Evolutionary conservation across 2,113 vertebrate genomes (phyloP).

Genomic region (Pomatostomus ruficeps): DNA sequence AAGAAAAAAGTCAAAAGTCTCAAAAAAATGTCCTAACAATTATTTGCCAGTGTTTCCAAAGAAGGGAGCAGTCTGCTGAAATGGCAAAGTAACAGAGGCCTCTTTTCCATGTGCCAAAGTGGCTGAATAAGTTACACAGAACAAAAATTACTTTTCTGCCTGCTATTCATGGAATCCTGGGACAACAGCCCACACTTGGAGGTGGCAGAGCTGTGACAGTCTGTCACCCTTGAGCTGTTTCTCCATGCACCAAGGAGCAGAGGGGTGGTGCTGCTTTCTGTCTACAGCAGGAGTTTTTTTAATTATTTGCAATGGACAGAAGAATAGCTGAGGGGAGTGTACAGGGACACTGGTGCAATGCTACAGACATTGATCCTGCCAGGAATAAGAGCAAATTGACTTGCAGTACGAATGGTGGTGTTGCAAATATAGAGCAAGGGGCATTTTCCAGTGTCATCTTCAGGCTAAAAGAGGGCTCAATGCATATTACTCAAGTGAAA

Average conservation of each 20-base stretch:
- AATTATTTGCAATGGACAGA: background rate
- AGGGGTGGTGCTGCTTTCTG: background rate
- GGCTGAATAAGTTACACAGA: background rate
- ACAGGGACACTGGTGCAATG: background rate
- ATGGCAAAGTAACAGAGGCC: background rate
- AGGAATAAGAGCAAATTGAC: background rate
- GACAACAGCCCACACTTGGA: background rate
- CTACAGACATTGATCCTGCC: background rate
- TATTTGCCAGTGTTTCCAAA: background rate
- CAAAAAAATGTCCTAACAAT: background rate
- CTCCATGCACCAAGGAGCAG: background rate
- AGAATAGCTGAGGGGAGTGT: background rate
- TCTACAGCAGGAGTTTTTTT: background rate
- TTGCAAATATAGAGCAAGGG: background rate
- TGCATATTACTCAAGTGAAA: background rate
- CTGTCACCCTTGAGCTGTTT: conserved; percentile 1
- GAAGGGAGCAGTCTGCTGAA: conserved; percentile 2
- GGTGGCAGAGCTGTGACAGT: conserved; percentile 12
- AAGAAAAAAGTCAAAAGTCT: background rate
- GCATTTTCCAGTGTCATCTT: background rate
- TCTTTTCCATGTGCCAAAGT: background rate
- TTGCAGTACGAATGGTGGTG: background rate
- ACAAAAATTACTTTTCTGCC: background rate
- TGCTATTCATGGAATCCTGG: background rate
- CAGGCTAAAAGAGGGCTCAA: background rate